Conservation (phyloP, 2,113 vertebrate species). For the Siphamia tubifer region DNA sequence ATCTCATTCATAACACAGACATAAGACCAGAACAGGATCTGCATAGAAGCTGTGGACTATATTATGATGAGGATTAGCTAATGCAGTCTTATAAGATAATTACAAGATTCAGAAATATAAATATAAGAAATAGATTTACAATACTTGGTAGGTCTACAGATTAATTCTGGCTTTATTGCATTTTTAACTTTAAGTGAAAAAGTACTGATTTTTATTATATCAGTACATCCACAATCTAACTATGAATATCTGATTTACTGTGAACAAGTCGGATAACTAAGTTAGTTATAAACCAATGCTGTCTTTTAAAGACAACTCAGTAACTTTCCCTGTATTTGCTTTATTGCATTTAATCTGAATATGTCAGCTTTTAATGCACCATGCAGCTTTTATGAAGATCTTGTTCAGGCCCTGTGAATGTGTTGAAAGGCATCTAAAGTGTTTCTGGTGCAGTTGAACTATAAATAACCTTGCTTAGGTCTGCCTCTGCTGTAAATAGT, state of each 20-base stretch:
- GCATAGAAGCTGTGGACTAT: neutral
- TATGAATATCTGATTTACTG: no score
- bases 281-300: neutral
- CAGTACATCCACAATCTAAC: no score
- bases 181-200: no score
- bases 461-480: conserved; percentile 72
- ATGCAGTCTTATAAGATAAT: neutral
- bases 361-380: neutral
- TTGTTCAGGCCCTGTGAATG: conserved; percentile 53
- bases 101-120: neutral
- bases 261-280: neutral
- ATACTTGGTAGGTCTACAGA: neutral
- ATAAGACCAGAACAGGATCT: conserved; percentile 45
- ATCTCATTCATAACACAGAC: conserved; percentile 51
- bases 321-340: conserved; percentile 5
- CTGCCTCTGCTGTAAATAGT: conserved; percentile 78
- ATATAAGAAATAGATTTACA: neutral
- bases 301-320: neutral
- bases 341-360: conserved; percentile 6
- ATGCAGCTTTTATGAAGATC: conserved; percentile 38
- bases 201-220: no score
- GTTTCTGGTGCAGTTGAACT: conserved; percentile 50
- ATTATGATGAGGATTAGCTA: neutral
- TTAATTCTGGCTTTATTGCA: no score
- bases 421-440: conserved; percentile 55